phyloP scores from a whole-genome alignment of 2,797 vertebrate species.

The Podarcis siculus region DNA sequence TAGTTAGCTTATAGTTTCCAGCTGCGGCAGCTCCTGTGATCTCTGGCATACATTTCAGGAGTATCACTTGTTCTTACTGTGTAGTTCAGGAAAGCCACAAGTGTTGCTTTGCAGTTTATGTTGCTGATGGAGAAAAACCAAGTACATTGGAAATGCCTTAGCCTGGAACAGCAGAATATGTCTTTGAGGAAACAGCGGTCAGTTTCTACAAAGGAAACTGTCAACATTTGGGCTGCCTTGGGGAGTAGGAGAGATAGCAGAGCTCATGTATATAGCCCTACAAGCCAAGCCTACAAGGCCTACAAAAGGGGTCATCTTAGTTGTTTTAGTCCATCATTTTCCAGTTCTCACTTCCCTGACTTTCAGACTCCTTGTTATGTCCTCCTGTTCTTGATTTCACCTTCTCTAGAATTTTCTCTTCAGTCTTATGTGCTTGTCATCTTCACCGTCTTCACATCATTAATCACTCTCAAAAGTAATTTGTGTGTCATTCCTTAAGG shows the following conservation, averaged over 20 bases:
- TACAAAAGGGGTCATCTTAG: background rate
- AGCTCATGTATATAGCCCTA: too few species aligned
- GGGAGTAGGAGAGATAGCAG: background rate
- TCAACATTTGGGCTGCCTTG: background rate
- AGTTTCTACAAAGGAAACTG: background rate
- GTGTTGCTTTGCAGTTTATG: background rate
- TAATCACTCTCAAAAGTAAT: background rate
- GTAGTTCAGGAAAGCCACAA: conserved; percentile 1
- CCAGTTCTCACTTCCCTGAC: too few species aligned
- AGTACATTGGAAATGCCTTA: background rate
- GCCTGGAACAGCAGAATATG: background rate
- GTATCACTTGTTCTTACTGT: background rate
- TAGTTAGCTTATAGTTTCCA: background rate
- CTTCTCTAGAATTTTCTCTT: background rate
- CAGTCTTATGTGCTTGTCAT: background rate
- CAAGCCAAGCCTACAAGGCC: background rate
- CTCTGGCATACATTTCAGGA: background rate
- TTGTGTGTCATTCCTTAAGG: background rate
- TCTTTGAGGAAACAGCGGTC: background rate
- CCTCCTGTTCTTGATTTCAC: background rate
- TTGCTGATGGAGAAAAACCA: conserved; percentile 5
- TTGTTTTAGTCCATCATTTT: background rate
- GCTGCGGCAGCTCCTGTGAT: background rate
- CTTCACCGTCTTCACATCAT: background rate
- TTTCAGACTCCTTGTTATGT: background rate